A percentile compares a stretch with the other conserved stretches of the same genome.
These are phyloP conservation scores for Genyomyrus donnyi DNA, from an alignment of 2,113 vertebrate genomes.

Conservation along the genomic window DNA sequence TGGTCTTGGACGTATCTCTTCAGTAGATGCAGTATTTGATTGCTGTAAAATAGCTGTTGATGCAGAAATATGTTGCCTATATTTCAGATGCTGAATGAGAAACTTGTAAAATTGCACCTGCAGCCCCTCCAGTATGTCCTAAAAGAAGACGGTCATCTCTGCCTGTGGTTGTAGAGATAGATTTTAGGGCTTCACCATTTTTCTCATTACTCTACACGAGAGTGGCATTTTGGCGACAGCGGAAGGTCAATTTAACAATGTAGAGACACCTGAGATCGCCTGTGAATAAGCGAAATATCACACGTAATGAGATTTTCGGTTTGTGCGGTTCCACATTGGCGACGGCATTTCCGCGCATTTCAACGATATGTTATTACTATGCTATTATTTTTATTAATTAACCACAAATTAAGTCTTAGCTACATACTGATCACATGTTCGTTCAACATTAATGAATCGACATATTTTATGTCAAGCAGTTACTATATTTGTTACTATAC, in stretches of 20 bases:
- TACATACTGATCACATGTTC: not conserved
- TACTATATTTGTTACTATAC: not conserved
- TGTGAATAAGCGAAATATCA: not conserved
- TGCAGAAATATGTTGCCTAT: not conserved
- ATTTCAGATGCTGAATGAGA: not conserved
- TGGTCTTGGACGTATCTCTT: conserved; percentile 4
- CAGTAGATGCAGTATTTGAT: not conserved
- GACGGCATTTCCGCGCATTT: not conserved
- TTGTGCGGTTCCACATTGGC: not conserved
- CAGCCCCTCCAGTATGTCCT: not conserved
- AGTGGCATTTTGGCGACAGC: not conserved
- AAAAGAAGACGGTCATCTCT: not conserved
- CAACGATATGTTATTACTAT: not conserved
- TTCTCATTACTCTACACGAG: not conserved
- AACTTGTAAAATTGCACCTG: not conserved
- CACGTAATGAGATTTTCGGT: not conserved
- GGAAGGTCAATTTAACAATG: not conserved
- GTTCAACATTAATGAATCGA: not conserved
- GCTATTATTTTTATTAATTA: not conserved
- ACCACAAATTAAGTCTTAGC: not conserved
- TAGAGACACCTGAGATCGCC: not conserved
- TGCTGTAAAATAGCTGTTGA: not conserved
- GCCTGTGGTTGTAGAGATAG: not conserved
- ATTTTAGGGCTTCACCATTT: not conserved
- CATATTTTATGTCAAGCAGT: not conserved